These are phyloP conservation scores for Seriola dumerili DNA, from an alignment of 2,113 vertebrate genomes.

Conservation along the genomic window DNA sequence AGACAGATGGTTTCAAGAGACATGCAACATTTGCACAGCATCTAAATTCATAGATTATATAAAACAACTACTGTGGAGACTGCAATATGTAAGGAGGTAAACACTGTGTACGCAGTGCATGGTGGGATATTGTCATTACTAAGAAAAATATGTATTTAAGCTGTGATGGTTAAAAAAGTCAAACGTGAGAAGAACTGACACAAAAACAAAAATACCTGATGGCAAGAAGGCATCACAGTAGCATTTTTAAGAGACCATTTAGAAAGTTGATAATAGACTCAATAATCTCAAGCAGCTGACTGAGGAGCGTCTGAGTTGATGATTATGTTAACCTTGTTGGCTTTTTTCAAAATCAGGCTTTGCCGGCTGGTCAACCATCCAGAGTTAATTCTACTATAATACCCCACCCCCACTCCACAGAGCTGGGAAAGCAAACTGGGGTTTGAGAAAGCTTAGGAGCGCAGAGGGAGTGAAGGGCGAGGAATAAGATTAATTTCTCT, in stretches of 20 bases:
- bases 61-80: slow-evolving; percentile 21
- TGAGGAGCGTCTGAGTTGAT: slow-evolving; percentile 3
- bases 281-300: not conserved
- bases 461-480: slow-evolving; percentile 78
- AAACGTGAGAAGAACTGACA: slow-evolving; percentile 5
- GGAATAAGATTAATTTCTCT: slow-evolving; percentile 84
- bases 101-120: not conserved
- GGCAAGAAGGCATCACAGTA: not conserved
- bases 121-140: not conserved
- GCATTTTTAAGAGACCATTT: not conserved
- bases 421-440: slow-evolving; percentile 60
- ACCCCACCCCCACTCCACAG: slow-evolving; percentile 63
- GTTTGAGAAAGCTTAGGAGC: slow-evolving; percentile 76
- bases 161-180: slow-evolving; percentile 1
- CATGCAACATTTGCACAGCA: slow-evolving; percentile 44
- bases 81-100: not conserved
- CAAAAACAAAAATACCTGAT: not conserved
- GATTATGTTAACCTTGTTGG: slow-evolving; percentile 46
- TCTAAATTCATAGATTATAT: slow-evolving; percentile 28
- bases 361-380: slow-evolving; percentile 57
- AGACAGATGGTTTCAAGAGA: slow-evolving; percentile 63
- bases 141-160: not conserved
- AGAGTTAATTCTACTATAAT: slow-evolving; percentile 62
- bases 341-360: slow-evolving; percentile 29
- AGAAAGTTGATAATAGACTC: not conserved